Evolutionary conservation across 2,113 vertebrate species (phyloP), one percentile per base, ranked within the genome.

Genomic region (Microcebus ravelobensis): DNA sequence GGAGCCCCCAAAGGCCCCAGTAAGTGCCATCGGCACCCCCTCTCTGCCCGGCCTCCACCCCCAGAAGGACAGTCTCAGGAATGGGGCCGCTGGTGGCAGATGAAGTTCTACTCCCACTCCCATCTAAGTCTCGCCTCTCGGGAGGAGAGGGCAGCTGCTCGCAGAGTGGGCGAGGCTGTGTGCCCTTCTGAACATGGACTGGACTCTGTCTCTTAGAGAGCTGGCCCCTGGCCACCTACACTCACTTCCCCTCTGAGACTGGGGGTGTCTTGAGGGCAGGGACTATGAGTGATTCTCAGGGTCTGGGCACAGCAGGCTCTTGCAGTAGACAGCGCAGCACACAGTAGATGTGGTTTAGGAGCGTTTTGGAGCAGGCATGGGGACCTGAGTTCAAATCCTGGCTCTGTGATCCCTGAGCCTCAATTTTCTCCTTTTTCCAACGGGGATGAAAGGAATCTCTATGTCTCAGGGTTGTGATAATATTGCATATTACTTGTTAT

Each of bases 271-370:
- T 18, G 39, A 59, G 14, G 63, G 8, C 39, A 59, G 18, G 12
- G n/a, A 34, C 13, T 8, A 18, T 1, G 2, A 21, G 9, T 13
- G 8, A 12, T 29, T 84, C 61, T 59, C 25, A 5, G 17, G 18
- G 20, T 81, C 39, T 15, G 8, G 3, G 9, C 23, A 45, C 34
- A 70, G 42, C 17, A 52, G 77, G 15, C 14, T 2, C 15, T 10
- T 2, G 8, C 0, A 27, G 45, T 1, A 1, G 20, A 10, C 9
- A 6, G 17, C 0, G 7, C 9, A 18, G 23, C 39, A 25, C 39
- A 25, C 4, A 31, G 45, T 8, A 29, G 15, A 5, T 6, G 0
- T 2, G 63, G 29, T 65, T 82, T 52, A 1, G 71, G 79, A 63
- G 29, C 1, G 0, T 68, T 94, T 25, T 57, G 55, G 83, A 79